Conservation (phyloP, 2,113 vertebrate species). For the Ploceus nigricollis region DNA sequence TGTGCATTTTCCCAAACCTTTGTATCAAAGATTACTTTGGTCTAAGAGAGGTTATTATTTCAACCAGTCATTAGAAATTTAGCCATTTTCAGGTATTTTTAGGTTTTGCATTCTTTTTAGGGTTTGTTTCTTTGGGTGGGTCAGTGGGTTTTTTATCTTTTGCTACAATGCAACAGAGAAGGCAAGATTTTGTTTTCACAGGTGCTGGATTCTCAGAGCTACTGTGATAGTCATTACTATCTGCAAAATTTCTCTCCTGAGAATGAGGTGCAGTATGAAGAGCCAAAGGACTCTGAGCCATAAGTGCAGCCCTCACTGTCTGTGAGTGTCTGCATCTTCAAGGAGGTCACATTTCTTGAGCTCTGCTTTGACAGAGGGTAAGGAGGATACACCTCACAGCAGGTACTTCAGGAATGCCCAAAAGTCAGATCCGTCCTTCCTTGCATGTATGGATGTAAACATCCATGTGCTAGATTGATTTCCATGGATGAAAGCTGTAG, state of each 20-base stretch:
- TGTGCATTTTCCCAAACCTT: not conserved
- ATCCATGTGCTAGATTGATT: not conserved
- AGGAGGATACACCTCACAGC: not conserved
- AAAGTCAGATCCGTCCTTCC: not conserved
- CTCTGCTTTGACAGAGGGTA: not conserved
- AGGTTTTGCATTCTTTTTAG: not conserved
- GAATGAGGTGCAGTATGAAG: not conserved
- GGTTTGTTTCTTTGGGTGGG: not conserved
- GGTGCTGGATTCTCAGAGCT: not conserved
- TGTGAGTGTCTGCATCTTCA: not conserved
- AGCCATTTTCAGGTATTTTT: not conserved
- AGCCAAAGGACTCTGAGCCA: not conserved
- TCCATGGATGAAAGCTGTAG: not conserved
- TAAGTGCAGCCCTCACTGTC: not conserved
- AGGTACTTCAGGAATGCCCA: not conserved
- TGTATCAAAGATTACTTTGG: not conserved
- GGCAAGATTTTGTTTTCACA: not conserved
- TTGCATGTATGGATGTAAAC: not conserved
- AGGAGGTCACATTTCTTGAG: accelerated
- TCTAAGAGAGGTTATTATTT: not conserved
- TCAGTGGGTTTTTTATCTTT: not conserved
- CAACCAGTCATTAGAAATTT: not conserved
- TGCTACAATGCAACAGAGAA: not conserved
- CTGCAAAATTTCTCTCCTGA: not conserved
- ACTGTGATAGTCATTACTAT: not conserved